These are phyloP conservation scores for Plutomurus gul DNA, from an alignment of 1,140 invertebrate genomes.

Conservation along the genomic window DNA sequence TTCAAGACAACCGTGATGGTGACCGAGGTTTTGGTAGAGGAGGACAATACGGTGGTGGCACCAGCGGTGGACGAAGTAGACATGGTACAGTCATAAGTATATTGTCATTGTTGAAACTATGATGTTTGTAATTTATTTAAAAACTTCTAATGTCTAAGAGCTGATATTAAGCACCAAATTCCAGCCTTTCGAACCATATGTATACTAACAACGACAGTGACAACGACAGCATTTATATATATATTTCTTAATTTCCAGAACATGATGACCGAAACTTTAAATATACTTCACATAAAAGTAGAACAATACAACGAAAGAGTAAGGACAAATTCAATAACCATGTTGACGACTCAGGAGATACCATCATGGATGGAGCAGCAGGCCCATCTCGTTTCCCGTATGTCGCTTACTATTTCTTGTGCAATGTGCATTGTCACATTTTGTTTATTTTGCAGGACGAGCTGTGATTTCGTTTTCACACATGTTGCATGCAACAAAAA, in stretches of 20 bases:
- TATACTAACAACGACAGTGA: no score
- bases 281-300: constrained; percentile 6
- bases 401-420: no score
- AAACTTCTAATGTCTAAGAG: no score
- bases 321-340: background rate
- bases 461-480: background rate
- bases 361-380: constrained; percentile 11
- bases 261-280: background rate
- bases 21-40: background rate
- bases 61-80: background rate
- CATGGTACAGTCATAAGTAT: background rate
- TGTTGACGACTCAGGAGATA: constrained; percentile 34
- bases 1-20: constrained; percentile 29
- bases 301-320: constrained; percentile 33
- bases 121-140: no score
- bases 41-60: background rate
- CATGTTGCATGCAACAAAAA: no score
- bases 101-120: no score
- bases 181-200: no score
- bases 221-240: no score
- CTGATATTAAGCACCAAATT: no score
- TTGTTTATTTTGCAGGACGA: background rate
- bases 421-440: no score
- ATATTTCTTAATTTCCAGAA: background rate
- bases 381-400: background rate